Base-by-base conservation (phyloP, 2,888 invertebrate genomes). In the Cristatella mucedo region DNA sequence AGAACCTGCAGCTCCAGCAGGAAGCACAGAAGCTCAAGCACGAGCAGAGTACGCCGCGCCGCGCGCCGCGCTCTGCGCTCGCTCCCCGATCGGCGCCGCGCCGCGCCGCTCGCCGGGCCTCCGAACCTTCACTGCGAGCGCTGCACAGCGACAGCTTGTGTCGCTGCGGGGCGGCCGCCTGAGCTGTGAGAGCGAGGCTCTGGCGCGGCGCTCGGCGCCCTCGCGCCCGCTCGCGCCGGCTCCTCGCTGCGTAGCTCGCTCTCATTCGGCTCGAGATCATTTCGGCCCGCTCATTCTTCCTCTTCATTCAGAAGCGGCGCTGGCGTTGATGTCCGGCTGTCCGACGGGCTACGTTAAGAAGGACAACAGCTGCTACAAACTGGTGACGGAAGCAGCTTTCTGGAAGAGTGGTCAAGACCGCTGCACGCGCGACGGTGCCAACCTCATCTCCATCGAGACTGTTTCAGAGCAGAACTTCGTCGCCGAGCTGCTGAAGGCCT, bases 371-470 rank as follows among this genome's bases (percentile, higher is more conserved):
- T 36, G 36, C 24, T 36, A 36, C 19, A 36, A 36, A 18, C 26
- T 26, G 22, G 36, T 36, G 24, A 36, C 24, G 26, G 36, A 36
- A 18, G 26, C 22, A 29, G 16, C 36, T 16, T 29, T 26, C 15
- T 36, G 36, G 36, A 36, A 36, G 36, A 36, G 22, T 22, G 36
- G 24, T 19, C 36, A 36, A 18, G 36, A 36, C 22, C 36, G 26
- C 15, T 36, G 36, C 18, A 36, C 26, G 36, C 22, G 26, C 16
- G 36, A 36, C 18, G 36, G 36, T 4, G 36, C 24, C 18, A 36
- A 36, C 36, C 18, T 36, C 13, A 29, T 36, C 7, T 21, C 36
- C 16, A 13, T 36, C 16, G 36, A 36, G 26, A 21, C 5, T 19
- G 18, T 9, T 15, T 13, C 13, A 29, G 36, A 36, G 24, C 36